Evolutionary conservation across 2,113 vertebrate species (phyloP).

Genomic region (Phylloscopus trochilus): DNA sequence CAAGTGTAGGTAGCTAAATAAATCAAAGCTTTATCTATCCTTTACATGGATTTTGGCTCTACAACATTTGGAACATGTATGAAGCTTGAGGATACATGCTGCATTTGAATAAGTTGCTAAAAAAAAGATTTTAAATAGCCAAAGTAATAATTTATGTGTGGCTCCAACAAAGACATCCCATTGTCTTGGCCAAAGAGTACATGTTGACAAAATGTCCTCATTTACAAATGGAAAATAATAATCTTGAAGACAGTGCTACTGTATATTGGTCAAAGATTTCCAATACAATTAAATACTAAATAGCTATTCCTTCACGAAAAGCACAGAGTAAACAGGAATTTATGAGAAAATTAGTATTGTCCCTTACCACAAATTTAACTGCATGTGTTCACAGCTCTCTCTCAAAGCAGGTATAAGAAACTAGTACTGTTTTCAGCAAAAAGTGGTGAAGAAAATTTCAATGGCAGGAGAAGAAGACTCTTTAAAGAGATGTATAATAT

Average conservation of each 20-base stretch:
- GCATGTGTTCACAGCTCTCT: background rate
- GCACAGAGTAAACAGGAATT: background rate
- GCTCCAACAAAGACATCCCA: background rate
- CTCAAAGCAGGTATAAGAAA: background rate
- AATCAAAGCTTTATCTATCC: background rate
- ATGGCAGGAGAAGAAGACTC: background rate
- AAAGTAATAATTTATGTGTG: background rate
- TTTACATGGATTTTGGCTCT: background rate
- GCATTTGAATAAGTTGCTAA: constrained; percentile 14
- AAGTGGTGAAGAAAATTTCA: background rate
- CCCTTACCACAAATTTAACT: background rate
- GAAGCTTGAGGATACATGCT: background rate
- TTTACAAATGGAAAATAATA: background rate
- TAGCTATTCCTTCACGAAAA: background rate
- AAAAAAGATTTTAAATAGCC: background rate
- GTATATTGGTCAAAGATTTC: background rate
- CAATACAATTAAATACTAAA: background rate
- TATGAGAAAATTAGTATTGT: background rate
- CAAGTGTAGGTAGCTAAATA: background rate
- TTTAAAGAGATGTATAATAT: background rate
- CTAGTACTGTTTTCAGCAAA: background rate
- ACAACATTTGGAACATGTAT: background rate
- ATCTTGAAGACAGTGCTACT: background rate
- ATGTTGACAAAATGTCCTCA: background rate
- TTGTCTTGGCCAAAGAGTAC: background rate